Evolutionary conservation across 2,113 vertebrate genomes (phyloP).

Genomic region (Pogonocichla stellata): DNA sequence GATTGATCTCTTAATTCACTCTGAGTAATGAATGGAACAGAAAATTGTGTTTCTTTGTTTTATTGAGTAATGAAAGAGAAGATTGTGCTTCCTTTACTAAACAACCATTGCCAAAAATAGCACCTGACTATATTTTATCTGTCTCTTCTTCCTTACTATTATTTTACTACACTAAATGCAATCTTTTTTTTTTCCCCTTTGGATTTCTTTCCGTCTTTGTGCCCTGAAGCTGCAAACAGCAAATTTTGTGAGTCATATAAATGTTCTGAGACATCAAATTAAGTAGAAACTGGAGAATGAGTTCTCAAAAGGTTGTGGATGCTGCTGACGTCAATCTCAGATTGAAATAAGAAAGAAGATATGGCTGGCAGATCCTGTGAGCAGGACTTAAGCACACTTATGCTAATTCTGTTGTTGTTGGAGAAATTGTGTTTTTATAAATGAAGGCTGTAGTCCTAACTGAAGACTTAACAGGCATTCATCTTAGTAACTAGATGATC

Average conservation of each 20-base stretch:
- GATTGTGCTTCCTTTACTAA: neutral
- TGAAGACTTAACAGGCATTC: conserved; percentile 44
- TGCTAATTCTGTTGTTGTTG: conserved; percentile 55
- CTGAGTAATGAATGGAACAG: neutral
- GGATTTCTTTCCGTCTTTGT: conserved; percentile 13
- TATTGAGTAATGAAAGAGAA: neutral
- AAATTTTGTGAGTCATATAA: conserved; percentile 69
- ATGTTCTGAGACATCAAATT: conserved; percentile 66
- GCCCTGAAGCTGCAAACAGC: conserved; percentile 40
- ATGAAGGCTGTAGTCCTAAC: conserved; percentile 40
- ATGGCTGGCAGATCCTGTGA: conserved; percentile 30
- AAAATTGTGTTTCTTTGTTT: conserved; percentile 29
- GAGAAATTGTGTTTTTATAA: conserved; percentile 63
- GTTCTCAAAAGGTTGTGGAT: conserved; percentile 66
- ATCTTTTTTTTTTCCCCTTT: conserved; percentile 26
- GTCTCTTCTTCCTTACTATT: conserved; percentile 28
- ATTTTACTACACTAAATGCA: conserved; percentile 58
- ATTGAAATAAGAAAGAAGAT: conserved; percentile 59
- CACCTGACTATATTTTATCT: conserved; percentile 34
- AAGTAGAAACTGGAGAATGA: conserved; percentile 63
- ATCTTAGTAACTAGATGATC: conserved; percentile 50
- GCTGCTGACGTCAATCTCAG: conserved; percentile 66
- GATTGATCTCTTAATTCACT: neutral
- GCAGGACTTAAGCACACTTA: conserved; percentile 46
- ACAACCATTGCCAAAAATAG: conserved; percentile 35